phyloP scores from a whole-genome alignment of 2,113 vertebrate genomes.

The Gavia stellata region DNA sequence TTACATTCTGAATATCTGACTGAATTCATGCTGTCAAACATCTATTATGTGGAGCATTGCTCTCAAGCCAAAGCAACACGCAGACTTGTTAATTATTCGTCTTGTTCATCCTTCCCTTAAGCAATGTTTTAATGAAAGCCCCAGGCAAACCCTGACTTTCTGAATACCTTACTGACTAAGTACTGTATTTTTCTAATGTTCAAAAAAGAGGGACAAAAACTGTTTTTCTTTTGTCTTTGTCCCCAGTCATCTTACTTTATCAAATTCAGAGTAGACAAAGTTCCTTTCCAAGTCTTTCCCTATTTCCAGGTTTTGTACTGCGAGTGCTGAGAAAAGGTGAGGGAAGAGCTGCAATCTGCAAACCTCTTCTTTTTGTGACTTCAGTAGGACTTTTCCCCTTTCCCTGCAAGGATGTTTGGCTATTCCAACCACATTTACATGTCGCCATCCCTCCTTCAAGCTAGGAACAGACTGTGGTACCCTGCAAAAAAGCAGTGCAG shows the following conservation, averaged over 20 bases:
- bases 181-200: not conserved
- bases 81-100: not conserved
- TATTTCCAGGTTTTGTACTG: not conserved
- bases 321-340: not conserved
- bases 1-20: not conserved
- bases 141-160: not conserved
- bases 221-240: not conserved
- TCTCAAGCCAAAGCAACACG: not conserved
- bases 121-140: conserved; percentile 33
- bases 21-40: not conserved
- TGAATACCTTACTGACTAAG: not conserved
- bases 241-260: not conserved
- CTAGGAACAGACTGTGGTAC: not conserved
- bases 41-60: not conserved
- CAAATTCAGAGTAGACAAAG: not conserved
- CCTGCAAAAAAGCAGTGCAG: not conserved
- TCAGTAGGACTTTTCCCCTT: not conserved
- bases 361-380: not conserved
- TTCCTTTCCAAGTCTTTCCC: not conserved
- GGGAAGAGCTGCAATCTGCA: not conserved
- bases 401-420: not conserved
- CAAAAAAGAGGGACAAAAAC: not conserved
- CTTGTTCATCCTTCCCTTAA: conserved; percentile 27
- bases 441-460: not conserved
- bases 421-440: not conserved